Percentiles rank a stretch among this genome's conserved stretches.
These are phyloP conservation scores for Drosophila nikananu DNA, from an alignment of 1,140 invertebrate genomes.

Conservation along the genomic window DNA sequence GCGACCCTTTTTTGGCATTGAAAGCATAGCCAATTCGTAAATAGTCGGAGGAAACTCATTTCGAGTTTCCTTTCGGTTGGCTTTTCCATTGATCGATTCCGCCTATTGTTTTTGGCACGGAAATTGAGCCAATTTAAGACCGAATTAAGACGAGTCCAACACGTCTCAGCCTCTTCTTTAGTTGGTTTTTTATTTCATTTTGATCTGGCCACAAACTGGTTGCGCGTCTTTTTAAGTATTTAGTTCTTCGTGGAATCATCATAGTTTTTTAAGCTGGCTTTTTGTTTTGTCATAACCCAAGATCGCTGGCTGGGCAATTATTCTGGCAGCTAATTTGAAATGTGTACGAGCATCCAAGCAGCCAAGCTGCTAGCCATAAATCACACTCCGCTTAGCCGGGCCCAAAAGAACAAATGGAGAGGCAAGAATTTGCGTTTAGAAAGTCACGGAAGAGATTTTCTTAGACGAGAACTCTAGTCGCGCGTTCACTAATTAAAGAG, in stretches of 20 bases:
- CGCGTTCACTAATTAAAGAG: slow-evolving; percentile 37
- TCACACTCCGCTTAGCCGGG: slow-evolving; percentile 44
- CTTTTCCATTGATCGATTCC: slow-evolving; percentile 59
- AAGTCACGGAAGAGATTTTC: slow-evolving; percentile 49
- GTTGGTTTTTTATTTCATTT: background rate
- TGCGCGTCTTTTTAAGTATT: slow-evolving; percentile 32
- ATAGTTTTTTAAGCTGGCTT: slow-evolving; percentile 8
- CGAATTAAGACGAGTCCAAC: slow-evolving; percentile 28
- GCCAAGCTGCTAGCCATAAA: slow-evolving; percentile 48
- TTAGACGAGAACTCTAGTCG: slow-evolving; percentile 25
- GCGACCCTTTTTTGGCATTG: slow-evolving; percentile 70
- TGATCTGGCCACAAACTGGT: slow-evolving; percentile 33
- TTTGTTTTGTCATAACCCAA: slow-evolving; percentile 32
- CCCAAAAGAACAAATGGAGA: slow-evolving; percentile 25
- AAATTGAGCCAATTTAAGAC: slow-evolving; percentile 72
- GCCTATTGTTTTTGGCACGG: slow-evolving; percentile 50
- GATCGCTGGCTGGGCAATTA: slow-evolving; percentile 42
- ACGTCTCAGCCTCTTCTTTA: slow-evolving; percentile 22
- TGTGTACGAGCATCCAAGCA: slow-evolving; percentile 54
- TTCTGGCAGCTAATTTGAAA: slow-evolving; percentile 61
- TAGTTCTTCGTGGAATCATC: slow-evolving; percentile 33
- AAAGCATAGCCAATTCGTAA: slow-evolving; percentile 78
- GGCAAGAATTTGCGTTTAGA: slow-evolving; percentile 59
- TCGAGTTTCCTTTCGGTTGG: slow-evolving; percentile 28
- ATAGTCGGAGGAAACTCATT: slow-evolving; percentile 43